Evolutionary conservation across 2,888 invertebrate genomes (phyloP), one percentile per base, ranked within the genome.

Genomic region (Eugnorisma glareosa): DNA sequence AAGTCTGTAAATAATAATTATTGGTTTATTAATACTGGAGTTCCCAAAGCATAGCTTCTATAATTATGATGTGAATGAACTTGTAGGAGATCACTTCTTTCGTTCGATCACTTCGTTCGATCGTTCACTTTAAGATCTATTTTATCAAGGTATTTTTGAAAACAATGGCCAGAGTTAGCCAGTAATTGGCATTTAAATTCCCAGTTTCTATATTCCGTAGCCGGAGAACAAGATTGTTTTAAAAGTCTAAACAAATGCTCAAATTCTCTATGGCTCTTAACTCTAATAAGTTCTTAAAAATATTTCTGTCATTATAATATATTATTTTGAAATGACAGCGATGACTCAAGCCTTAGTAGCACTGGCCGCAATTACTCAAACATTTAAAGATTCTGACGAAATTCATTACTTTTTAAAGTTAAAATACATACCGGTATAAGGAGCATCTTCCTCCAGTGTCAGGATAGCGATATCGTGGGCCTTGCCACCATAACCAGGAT

Each of bases 381-480:
- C 54, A 2, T 40, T 54, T 72, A 24, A 51, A 54, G 3, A 59
- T 35, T 35, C 15, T 35, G 15, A 18, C 10, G 7, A 40, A 59
- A 24, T 15, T 7, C 37, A 3, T 31, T 18, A 2, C 6, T 35
- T 24, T 35, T 28, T 2, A 13, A 35, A 59, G 0, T 61, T n/a
- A 6, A 57, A 54, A 59, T 73, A 88, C 84, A 83, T 76, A 94
- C 93, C 93, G 37, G 90, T 92, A 80, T 91, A 93, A 45, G 91
- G 91, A 59, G 90, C 93, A 28, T 89, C 89, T 35, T 85, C 67
- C 10, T 81, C 84, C 35, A 94, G 79, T 45, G 86, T 91, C 51
- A 94, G 57, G 24, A 94, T 81, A 2, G 93, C 94, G n/a, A 94
- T 92, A 59, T 94, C 94, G 76, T 93, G 88, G 35, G 85, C 78